Evolutionary conservation across 1,140 invertebrate species (phyloP), one percentile per base, ranked within the genome.

Genomic region (Drosophila simulans): DNA sequence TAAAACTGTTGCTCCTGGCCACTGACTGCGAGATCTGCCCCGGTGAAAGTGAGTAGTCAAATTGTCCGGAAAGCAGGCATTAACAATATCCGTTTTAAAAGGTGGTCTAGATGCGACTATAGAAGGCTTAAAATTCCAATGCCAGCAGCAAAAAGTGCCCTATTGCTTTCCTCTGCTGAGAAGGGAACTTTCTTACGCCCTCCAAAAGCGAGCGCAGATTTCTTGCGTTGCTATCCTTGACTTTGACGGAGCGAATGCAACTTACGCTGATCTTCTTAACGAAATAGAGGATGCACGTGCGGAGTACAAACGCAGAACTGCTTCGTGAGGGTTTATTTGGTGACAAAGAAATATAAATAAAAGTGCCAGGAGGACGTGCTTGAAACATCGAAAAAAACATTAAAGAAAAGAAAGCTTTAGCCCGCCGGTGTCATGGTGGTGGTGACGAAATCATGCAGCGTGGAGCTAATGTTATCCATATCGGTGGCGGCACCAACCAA

Each of bases 1-100:
- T 95, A 3, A 94, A 94, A 75, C 90, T 94, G 66, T 82, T 95
- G 1, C 92, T 95, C 1, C 91, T 95, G 55, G 95, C 95, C 4
- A 93, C 95, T 3, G 92, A 93, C 51, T 92, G 93, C 53, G 93
- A 93, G 58, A 56, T 51, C 8, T 80, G 75, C 31, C 60, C 77
- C 1, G 73, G 52, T 0, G 62, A 78, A 70, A 70, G 88, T 89
- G 35, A 48, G 46, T 45, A n/a, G 0, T 1, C 7, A 3, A 17
- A 8, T 3, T 4, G 8, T 22, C 12, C 2, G 0, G 2, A 35
- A 20, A 45, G 3, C 40, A n/a, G 46, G n/a, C 11, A 4, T 10
- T 49, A 11, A 27, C 3, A 4, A 20, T 34, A 20, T 39, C 34
- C 20, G 1, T 17, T 20, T 42, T 39, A 40, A 0, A n/a, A 91